Percentiles rank a stretch among this genome's conserved stretches.
Conservation (phyloP, 2,888 invertebrate species). For the Druceiella hillmani region DNA sequence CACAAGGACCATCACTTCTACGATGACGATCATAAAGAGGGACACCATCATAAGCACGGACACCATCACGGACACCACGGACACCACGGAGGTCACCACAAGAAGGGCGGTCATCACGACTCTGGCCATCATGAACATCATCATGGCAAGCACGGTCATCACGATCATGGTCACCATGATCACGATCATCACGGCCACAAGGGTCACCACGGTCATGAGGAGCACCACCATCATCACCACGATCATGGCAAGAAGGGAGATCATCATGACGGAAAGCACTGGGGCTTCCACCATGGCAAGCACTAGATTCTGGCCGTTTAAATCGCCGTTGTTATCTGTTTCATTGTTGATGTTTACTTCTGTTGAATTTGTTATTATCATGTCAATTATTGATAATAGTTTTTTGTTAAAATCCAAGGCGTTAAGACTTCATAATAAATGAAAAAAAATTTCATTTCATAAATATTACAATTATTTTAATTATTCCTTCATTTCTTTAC, state of each 20-base stretch:
- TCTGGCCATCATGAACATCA: conserved; percentile 72
- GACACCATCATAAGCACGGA: conserved; percentile 75
- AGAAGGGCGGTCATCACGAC: conserved; percentile 76
- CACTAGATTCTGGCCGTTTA: too few relatives aligned
- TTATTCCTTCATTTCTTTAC: too few relatives aligned
- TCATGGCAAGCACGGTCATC: conserved; percentile 73
- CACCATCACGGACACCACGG: conserved; percentile 71
- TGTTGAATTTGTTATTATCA: too few relatives aligned
- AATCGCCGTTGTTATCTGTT: too few relatives aligned
- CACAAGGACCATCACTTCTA: conserved; percentile 86
- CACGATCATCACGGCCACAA: conserved; percentile 75
- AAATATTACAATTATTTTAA: too few relatives aligned
- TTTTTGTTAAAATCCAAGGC: too few relatives aligned
- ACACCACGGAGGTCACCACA: conserved; percentile 69
- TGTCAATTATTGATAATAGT: too few relatives aligned
- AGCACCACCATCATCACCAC: conserved; percentile 66
- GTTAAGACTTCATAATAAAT: too few relatives aligned
- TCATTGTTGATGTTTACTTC: too few relatives aligned
- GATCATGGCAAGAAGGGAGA: conserved; percentile 74
- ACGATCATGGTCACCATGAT: conserved; percentile 75
- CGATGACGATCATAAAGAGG: conserved; percentile 77
- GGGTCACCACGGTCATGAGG: conserved; percentile 73
- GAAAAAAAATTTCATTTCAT: too few relatives aligned
- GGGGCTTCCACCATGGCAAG: conserved; percentile 59
- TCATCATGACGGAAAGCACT: conserved; percentile 67